Conservation (phyloP, 2,797 vertebrate species). For the Hozukius guyotensis region DNA sequence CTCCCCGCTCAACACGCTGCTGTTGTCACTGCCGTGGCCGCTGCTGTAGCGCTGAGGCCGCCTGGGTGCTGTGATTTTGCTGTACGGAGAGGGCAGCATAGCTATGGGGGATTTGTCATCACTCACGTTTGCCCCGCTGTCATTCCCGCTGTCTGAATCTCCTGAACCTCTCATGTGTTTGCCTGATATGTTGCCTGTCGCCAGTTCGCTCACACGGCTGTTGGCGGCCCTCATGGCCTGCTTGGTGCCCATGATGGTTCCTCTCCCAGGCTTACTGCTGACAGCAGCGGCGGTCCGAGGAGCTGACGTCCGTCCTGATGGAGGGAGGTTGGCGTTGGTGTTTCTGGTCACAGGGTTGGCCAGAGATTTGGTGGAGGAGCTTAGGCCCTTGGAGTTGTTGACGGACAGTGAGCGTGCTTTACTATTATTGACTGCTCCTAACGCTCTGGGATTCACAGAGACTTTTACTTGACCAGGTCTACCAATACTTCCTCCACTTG, state of each 20-base stretch:
- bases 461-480: slow-evolving; percentile 88
- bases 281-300: slow-evolving; percentile 79
- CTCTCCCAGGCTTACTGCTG: slow-evolving; percentile 86
- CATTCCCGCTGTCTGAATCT: slow-evolving; percentile 90
- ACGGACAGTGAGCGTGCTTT: slow-evolving; percentile 88
- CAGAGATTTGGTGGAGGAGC: slow-evolving; percentile 90
- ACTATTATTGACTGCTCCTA: slow-evolving; percentile 74
- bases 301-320: slow-evolving; percentile 82
- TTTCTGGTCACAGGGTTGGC: slow-evolving; percentile 78
- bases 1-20: slow-evolving; percentile 96
- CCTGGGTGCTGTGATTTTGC: slow-evolving; percentile 96
- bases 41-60: slow-evolving; percentile 96
- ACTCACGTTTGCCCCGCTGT: slow-evolving; percentile 88
- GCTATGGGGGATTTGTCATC: slow-evolving; percentile 81
- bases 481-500: slow-evolving; percentile 55
- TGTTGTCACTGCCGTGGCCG: slow-evolving; percentile 97
- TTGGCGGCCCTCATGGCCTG: slow-evolving; percentile 96
- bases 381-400: slow-evolving; percentile 87
- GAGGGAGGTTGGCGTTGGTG: slow-evolving; percentile 81
- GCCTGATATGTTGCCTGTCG: slow-evolving; percentile 81
- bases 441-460: slow-evolving; percentile 79
- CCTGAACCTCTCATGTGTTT: slow-evolving; percentile 88
- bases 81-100: slow-evolving; percentile 94
- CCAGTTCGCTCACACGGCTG: slow-evolving; percentile 93
- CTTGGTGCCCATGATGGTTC: slow-evolving; percentile 97